These are phyloP conservation scores for Dromaius novaehollandiae DNA, from an alignment of 2,113 vertebrate genomes.

Conservation along the genomic window DNA sequence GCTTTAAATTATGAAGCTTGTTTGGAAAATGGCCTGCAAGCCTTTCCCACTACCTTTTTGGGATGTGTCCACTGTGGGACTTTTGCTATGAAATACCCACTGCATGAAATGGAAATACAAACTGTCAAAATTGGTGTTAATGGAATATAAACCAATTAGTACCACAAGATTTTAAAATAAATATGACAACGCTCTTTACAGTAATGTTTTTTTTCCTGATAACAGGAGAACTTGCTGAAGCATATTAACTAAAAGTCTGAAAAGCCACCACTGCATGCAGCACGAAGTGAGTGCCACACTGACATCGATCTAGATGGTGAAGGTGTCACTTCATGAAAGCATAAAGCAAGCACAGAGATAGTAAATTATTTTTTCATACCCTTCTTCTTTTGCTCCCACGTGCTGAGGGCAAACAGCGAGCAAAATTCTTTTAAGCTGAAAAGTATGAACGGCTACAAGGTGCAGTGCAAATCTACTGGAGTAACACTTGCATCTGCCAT, in stretches of 20 bases:
- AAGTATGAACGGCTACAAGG: neutral
- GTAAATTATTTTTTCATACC: neutral
- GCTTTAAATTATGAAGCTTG: neutral
- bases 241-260: neutral
- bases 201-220: neutral
- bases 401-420: neutral
- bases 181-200: neutral
- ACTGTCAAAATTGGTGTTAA: constrained; percentile 1
- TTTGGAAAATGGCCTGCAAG: neutral
- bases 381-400: neutral
- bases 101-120: neutral
- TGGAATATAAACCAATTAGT: constrained; percentile 22
- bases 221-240: constrained; percentile 11
- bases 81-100: neutral
- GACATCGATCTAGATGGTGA: neutral
- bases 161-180: constrained; percentile 35
- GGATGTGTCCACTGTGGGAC: neutral
- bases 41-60: neutral
- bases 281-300: neutral
- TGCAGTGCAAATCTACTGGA: neutral
- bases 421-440: neutral
- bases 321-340: neutral
- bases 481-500: neutral
- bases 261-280: neutral
- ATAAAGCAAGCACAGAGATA: neutral